phyloP scores from a whole-genome alignment of 2,797 vertebrate species.

The Xenentodon cancila region DNA sequence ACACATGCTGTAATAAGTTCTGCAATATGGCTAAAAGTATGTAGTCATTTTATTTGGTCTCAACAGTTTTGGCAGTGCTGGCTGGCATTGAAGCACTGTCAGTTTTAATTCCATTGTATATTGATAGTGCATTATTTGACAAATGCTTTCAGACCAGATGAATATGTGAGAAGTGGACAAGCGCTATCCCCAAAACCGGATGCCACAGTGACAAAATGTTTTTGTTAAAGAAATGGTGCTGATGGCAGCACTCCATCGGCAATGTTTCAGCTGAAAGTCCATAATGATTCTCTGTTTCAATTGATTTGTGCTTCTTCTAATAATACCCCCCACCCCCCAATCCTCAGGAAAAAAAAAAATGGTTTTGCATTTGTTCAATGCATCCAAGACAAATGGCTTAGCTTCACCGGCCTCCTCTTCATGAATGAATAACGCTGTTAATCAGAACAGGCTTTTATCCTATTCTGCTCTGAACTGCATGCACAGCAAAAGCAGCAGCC shows the following conservation, averaged over 20 bases:
- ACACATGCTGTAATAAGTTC: background rate
- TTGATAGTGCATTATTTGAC: conserved; percentile 3
- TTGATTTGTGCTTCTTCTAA: conserved; percentile 22
- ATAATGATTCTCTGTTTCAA: conserved; percentile 57
- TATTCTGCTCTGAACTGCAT: conserved; percentile 16
- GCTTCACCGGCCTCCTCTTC: conserved; percentile 56
- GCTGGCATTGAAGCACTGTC: background rate
- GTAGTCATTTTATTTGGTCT: background rate
- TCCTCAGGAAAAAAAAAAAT: background rate
- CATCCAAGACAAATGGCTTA: conserved; percentile 65
- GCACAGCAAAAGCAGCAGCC: conserved; percentile 36
- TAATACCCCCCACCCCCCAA: conserved; percentile 17
- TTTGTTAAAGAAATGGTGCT: conserved; percentile 36
- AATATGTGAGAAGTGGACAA: conserved; percentile 21
- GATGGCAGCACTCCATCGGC: conserved; percentile 24
- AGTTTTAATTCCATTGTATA: background rate
- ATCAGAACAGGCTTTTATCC: conserved; percentile 57
- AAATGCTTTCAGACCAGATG: conserved; percentile 2
- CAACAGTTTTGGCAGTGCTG: background rate
- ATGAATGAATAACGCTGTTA: conserved; percentile 75
- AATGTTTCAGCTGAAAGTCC: conserved; percentile 10
- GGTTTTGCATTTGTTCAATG: conserved; percentile 65
- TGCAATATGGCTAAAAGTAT: background rate
- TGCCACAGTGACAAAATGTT: conserved; percentile 20
- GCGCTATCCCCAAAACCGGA: conserved; percentile 6